Conservation (phyloP, 1,140 invertebrate species). For the Bombus huntii region DNA sequence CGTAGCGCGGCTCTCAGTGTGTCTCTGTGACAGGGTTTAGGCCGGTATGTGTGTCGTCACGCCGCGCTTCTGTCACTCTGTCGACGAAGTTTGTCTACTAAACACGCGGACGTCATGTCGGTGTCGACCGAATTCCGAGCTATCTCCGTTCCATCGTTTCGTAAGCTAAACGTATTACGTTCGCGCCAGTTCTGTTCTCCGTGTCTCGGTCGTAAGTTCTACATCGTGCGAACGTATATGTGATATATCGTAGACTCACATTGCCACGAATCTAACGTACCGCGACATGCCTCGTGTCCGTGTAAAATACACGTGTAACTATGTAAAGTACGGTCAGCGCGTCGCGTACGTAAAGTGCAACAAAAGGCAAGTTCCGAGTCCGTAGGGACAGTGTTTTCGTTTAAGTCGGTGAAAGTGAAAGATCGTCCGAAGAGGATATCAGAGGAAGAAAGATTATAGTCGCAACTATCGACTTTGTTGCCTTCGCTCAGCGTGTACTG, state of each 20-base stretch:
- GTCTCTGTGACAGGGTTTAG: constrained; percentile 50
- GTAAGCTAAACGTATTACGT: neutral
- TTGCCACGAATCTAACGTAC: too few relatives aligned
- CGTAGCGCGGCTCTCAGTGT: constrained; percentile 33
- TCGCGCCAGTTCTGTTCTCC: neutral
- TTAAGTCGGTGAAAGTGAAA: neutral
- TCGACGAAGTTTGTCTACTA: constrained; percentile 79
- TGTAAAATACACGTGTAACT: too few relatives aligned
- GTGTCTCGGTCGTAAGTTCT: neutral
- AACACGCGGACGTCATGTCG: constrained; percentile 60
- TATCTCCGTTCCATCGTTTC: neutral
- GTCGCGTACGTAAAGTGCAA: neutral
- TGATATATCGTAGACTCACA: too few relatives aligned
- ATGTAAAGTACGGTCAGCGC: neutral
- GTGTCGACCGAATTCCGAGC: constrained; percentile 13
- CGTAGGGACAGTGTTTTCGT: neutral
- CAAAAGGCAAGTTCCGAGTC: too few relatives aligned
- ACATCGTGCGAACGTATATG: neutral
- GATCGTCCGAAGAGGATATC: neutral
- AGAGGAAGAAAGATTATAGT: too few relatives aligned
- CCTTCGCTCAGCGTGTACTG: too few relatives aligned
- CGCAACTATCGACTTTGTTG: neutral
- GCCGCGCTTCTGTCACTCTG: constrained; percentile 75
- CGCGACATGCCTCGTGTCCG: fast-evolving
- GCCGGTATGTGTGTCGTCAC: constrained; percentile 61